A percentile compares a stretch with the other conserved stretches of the same genome.
Conservation (phyloP, 2,888 invertebrate genomes). For the Cremastobaeus sp. region DNA sequence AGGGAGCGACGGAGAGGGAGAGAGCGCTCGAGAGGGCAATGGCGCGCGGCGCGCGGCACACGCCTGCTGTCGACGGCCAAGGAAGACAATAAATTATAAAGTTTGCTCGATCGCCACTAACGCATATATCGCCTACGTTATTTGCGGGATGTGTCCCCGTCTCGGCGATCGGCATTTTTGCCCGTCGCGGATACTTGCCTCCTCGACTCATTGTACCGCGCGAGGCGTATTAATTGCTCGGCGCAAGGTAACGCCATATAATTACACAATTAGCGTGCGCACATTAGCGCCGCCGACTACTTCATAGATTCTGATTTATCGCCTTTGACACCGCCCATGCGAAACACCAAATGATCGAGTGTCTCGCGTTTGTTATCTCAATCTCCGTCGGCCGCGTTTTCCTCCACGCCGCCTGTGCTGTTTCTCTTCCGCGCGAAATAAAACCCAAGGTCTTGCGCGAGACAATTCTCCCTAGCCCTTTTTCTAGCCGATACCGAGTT, state of each 20-base stretch:
- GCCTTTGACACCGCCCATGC: conserved; percentile 67
- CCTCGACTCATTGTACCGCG: conserved; percentile 57
- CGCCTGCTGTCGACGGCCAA: conserved; percentile 71
- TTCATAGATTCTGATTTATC: conserved; percentile 70
- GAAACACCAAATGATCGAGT: too few relatives aligned
- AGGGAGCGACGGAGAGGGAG: conserved; percentile 49
- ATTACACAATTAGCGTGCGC: conserved; percentile 76
- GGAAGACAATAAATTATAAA: conserved; percentile 74
- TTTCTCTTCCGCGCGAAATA: too few relatives aligned
- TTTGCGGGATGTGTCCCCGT: conserved; percentile 60
- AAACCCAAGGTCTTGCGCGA: too few relatives aligned
- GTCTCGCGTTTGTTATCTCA: too few relatives aligned
- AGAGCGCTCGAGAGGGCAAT: conserved; percentile 58
- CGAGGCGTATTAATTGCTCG: conserved; percentile 60
- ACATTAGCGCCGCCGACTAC: conserved; percentile 70
- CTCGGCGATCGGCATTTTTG: conserved; percentile 56
- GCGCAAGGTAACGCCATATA: conserved; percentile 74
- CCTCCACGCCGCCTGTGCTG: too few relatives aligned
- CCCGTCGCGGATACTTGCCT: conserved; percentile 39
- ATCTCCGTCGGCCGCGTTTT: too few relatives aligned
- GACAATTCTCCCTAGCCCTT: too few relatives aligned
- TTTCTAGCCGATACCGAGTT: too few relatives aligned
- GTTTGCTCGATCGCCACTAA: conserved; percentile 66
- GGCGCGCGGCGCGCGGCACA: conserved; percentile 68
- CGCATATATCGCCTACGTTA: conserved; percentile 62